phyloP scores from a whole-genome alignment of 2,113 vertebrate species.

The Xiphophorus hellerii region DNA sequence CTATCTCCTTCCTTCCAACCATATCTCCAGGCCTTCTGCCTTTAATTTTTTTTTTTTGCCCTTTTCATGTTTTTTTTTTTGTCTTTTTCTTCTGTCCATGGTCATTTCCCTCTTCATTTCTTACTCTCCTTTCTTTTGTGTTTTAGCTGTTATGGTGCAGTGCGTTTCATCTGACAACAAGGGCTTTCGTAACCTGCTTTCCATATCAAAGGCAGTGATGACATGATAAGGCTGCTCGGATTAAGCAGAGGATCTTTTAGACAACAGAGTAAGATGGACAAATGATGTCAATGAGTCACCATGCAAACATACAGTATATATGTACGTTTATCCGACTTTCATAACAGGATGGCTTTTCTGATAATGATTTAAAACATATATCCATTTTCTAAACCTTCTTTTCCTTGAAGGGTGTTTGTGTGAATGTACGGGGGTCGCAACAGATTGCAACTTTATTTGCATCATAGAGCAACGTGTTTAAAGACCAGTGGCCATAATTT shows the following conservation, averaged over 20 bases:
- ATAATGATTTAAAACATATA: neutral
- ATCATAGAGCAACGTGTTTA: no score
- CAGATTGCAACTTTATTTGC: no score
- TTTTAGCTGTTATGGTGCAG: slow-evolving; percentile 29
- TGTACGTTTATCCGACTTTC: neutral
- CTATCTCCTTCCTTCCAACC: slow-evolving; percentile 11
- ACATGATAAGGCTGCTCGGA: slow-evolving; percentile 52
- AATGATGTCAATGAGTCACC: neutral
- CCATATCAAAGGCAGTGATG: slow-evolving; percentile 66
- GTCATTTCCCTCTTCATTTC: slow-evolving; percentile 4
- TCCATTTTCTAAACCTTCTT: neutral
- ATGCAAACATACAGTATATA: neutral
- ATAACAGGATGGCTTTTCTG: neutral
- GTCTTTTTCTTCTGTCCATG: neutral
- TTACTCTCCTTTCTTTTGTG: slow-evolving; percentile 24
- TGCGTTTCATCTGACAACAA: slow-evolving; percentile 54
- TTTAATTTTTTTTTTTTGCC: neutral
- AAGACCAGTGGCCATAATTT: no score
- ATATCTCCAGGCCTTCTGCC: slow-evolving; percentile 18
- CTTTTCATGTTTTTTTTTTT: neutral
- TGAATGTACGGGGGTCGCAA: no score
- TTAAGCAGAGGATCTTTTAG: slow-evolving; percentile 28
- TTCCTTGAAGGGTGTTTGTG: no score
- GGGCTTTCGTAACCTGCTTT: slow-evolving; percentile 53
- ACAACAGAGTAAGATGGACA: slow-evolving; percentile 9